phyloP scores from a whole-genome alignment of 2,888 invertebrate genomes.

The Dasysyrphus albostriatus region DNA sequence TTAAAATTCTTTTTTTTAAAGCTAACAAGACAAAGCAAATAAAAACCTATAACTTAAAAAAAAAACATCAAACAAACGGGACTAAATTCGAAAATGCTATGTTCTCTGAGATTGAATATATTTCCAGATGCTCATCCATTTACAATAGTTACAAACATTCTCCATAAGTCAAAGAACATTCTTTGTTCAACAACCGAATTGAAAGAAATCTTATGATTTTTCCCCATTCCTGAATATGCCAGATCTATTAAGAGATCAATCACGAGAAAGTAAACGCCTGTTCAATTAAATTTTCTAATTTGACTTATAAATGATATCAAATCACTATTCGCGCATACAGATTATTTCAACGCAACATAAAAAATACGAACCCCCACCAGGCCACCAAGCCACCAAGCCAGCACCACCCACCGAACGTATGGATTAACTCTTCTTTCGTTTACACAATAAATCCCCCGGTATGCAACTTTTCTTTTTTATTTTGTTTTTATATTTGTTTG shows the following conservation, averaged over 20 bases:
- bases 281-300: neutral
- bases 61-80: neutral
- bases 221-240: neutral
- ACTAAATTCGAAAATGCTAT: neutral
- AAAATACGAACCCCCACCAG: neutral
- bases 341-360: neutral
- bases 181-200: neutral
- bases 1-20: too few species aligned
- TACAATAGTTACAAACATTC: neutral
- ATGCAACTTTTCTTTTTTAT: slow-evolving; percentile 12
- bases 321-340: slow-evolving; percentile 4
- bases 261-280: neutral
- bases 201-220: neutral
- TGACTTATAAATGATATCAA: neutral
- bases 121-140: neutral
- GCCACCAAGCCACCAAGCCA: too few species aligned
- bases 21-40: neutral
- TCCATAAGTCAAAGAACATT: neutral
- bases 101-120: neutral
- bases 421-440: slow-evolving; percentile 31
- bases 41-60: neutral
- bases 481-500: neutral
- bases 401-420: neutral
- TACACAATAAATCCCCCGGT: slow-evolving; percentile 24
- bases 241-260: neutral